Percentiles rank a stretch among this genome's conserved stretches.
Conservation (phyloP, 2,113 vertebrate species). For the Heterochromis multidens region DNA sequence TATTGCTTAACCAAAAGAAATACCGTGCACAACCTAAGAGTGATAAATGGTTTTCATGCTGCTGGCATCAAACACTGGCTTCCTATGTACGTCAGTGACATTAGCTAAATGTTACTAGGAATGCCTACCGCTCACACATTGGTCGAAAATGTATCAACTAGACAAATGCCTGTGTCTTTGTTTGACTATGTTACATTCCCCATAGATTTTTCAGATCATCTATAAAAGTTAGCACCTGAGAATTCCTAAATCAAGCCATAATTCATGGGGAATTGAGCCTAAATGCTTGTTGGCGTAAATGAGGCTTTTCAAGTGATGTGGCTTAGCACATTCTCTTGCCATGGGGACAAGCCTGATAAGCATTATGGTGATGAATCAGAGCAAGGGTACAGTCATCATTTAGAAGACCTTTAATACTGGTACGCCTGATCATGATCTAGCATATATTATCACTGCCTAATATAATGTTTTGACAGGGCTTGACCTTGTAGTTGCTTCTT, state of each 20-base stretch:
- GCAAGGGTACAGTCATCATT: slow-evolving; percentile 21
- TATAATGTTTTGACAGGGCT: slow-evolving; percentile 20
- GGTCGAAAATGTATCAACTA: not conserved
- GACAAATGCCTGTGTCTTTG: not conserved
- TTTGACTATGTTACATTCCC: not conserved
- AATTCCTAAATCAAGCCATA: slow-evolving; percentile 3
- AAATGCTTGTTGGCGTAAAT: slow-evolving; percentile 42
- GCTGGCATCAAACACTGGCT: slow-evolving; percentile 16
- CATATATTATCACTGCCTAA: not conserved
- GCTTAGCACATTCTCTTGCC: slow-evolving; percentile 4
- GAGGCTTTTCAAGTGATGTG: slow-evolving; percentile 41
- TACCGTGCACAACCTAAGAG: slow-evolving; percentile 11
- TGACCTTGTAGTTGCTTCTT: slow-evolving; percentile 29
- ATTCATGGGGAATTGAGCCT: slow-evolving; percentile 21
- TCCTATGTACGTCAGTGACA: not conserved
- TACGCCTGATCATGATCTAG: not conserved
- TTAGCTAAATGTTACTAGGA: slow-evolving; percentile 3
- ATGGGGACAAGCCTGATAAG: slow-evolving; percentile 22
- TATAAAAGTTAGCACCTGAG: not conserved
- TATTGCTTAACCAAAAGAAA: slow-evolving; percentile 34
- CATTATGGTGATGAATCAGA: slow-evolving; percentile 35
- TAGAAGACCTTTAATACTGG: slow-evolving; percentile 32
- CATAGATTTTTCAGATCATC: slow-evolving; percentile 1
- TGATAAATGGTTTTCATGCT: slow-evolving; percentile 46
- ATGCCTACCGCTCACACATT: not conserved